Evolutionary conservation across 2,888 invertebrate species (phyloP).

Genomic region (Mythimna albipuncta): DNA sequence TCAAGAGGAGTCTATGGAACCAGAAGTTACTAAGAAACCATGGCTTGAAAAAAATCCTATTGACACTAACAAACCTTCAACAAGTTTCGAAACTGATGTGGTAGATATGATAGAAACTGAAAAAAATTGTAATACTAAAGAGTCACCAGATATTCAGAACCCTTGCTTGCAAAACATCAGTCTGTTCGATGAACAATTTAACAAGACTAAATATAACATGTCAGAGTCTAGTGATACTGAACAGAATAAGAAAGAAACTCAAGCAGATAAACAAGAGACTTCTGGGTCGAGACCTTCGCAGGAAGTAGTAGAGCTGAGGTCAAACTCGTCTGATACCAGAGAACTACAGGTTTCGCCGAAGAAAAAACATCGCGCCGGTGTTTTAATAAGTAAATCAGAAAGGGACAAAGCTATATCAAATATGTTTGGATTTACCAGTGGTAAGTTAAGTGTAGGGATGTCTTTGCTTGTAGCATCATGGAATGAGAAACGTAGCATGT

Average conservation of each 20-base stretch:
- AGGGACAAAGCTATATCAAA: constrained; percentile 77
- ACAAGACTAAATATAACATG: constrained; percentile 70
- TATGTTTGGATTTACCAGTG: constrained; percentile 83
- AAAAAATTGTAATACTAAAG: constrained; percentile 8
- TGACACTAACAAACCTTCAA: constrained; percentile 48
- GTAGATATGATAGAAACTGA: constrained; percentile 18
- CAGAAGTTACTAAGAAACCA: constrained; percentile 22
- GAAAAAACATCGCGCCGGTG: constrained; percentile 41
- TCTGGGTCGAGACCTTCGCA: constrained; percentile 43
- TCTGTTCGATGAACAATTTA: constrained; percentile 79
- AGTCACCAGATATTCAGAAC: constrained; percentile 63
- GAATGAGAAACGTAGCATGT: constrained; percentile 24
- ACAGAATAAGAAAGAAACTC: constrained; percentile 47
- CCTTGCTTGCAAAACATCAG: constrained; percentile 83
- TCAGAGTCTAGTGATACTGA: constrained; percentile 72
- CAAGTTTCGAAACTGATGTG: constrained; percentile 35
- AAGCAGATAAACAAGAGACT: constrained; percentile 24
- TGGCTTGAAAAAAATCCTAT: constrained; percentile 8
- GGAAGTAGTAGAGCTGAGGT: constrained; percentile 71
- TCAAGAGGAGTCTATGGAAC: constrained; percentile 6
- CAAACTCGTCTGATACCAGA: constrained; percentile 72
- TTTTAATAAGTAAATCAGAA: constrained; percentile 61
- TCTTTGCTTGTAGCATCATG: constrained; percentile 45
- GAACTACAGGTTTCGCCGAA: constrained; percentile 39
- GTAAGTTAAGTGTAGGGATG: constrained; percentile 75